Evolutionary conservation across 2,797 vertebrate genomes (phyloP), one percentile per base, ranked within the genome.

Genomic region (Nothura maculosa): DNA sequence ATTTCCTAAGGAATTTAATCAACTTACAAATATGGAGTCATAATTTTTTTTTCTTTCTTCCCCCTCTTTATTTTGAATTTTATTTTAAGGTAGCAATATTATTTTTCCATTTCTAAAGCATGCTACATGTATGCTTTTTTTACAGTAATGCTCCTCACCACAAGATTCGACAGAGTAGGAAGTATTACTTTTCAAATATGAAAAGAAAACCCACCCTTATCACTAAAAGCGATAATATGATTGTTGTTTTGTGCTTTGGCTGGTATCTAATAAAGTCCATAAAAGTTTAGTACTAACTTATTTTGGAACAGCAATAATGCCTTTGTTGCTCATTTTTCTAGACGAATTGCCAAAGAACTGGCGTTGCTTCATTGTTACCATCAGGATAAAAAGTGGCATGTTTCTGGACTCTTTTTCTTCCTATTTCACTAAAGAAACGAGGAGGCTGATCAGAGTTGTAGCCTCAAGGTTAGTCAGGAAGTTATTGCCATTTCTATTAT

Each of bases 241-340:
- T 72, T 1, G 1, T 30, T 62, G 9, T 10, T 81, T 88, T 57
- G 36, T 6, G 12, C n/a, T 83, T 76, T 69, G 17, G 9, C 55
- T 36, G 74, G 18, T 87, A 34, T 76, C 38, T 84, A 69, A n/a
- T 60, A 64, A 77, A 27, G 9, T 36, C n/a, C 70, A 30, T 89
- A 52, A 58, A 85, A 69, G 15, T 84, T 86, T 28, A 69, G 16
- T 69, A 57, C 11, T 87, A 76, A 48, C 62, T 70, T 87, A 19
- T 55, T 76, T 79, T 79, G 34, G 6, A 81, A 43, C 17, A 74
- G 20, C 27, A 64, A 45, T 27, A 73, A 32, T 62, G 75, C 22
- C 28, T 78, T 61, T 79, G 15, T 80, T 81, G 66, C 45, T 72
- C 4, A 27, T 85, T 85, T 61, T 70, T 76, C 66, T 70, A 20